Evolutionary conservation across 2,888 invertebrate species (phyloP).

Genomic region (Pachymerium ferrugineum): DNA sequence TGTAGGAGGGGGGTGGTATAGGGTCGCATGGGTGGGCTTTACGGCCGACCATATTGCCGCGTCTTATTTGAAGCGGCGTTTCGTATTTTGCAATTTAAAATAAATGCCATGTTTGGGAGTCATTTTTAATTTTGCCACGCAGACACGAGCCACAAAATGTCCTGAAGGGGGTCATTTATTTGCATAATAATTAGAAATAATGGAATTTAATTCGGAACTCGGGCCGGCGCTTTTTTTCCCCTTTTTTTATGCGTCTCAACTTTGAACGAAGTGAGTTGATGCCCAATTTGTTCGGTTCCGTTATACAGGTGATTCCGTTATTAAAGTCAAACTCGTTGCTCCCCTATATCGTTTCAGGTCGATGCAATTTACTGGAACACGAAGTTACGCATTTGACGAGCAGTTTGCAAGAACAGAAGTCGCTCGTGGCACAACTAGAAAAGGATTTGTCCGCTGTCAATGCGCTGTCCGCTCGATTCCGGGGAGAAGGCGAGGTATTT

Average conservation of each 20-base stretch:
- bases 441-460: conserved; percentile 49
- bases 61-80: background rate
- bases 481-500: conserved; percentile 47
- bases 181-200: conserved; percentile 33
- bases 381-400: conserved; percentile 41
- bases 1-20: background rate
- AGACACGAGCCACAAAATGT: conserved; percentile 32
- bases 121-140: conserved; percentile 33
- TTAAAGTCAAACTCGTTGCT: background rate
- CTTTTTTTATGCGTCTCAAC: conserved; percentile 10
- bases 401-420: conserved; percentile 46
- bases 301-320: conserved; percentile 6
- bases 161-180: conserved; percentile 34
- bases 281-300: conserved; percentile 14
- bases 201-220: conserved; percentile 32
- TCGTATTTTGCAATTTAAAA: conserved; percentile 33
- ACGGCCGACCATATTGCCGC: conserved; percentile 17
- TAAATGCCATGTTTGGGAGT: conserved; percentile 32
- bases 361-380: conserved; percentile 37
- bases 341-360: conserved; percentile 28
- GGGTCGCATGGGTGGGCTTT: conserved; percentile 8
- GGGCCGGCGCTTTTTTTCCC: background rate
- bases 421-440: conserved; percentile 47
- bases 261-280: conserved; percentile 22
- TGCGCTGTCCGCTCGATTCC: conserved; percentile 47